Evolutionary conservation across 2,888 invertebrate genomes (phyloP).

Genomic region (Campoplex nolae): DNA sequence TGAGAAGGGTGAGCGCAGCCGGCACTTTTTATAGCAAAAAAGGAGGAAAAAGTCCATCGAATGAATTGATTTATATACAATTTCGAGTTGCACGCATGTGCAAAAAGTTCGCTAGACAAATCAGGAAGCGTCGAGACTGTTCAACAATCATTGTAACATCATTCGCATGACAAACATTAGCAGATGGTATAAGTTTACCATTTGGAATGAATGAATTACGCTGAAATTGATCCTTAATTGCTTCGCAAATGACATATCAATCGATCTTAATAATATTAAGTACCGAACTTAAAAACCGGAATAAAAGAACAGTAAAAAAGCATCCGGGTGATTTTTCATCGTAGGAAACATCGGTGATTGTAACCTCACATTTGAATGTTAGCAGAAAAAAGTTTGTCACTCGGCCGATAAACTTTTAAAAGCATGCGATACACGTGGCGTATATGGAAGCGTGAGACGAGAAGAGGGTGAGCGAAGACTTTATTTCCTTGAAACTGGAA

Average conservation of each 20-base stretch:
- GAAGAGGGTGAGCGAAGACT: slow-evolving; percentile 13
- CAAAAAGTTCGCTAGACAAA: background rate
- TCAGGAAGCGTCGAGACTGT: background rate
- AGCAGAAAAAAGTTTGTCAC: slow-evolving; percentile 17
- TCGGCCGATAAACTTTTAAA: slow-evolving; percentile 56
- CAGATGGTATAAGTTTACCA: background rate
- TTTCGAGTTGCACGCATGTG: too few species aligned
- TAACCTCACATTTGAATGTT: slow-evolving; percentile 25
- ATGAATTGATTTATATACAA: too few species aligned
- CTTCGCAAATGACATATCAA: background rate
- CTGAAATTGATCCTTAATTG: background rate
- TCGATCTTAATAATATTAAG: background rate
- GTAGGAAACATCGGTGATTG: slow-evolving; percentile 7
- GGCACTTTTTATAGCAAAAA: background rate
- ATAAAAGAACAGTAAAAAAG: background rate
- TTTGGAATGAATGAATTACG: background rate
- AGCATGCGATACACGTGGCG: slow-evolving; percentile 60
- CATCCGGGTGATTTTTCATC: background rate
- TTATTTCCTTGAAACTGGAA: slow-evolving; percentile 64
- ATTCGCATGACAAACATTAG: background rate
- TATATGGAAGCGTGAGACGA: slow-evolving; percentile 26
- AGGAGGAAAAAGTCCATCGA: too few species aligned
- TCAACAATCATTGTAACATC: background rate
- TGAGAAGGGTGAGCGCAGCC: background rate
- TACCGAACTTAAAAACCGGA: background rate